These are phyloP conservation scores for Anas georgica DNA, from an alignment of 2,797 vertebrate genomes.

Conservation along the genomic window DNA sequence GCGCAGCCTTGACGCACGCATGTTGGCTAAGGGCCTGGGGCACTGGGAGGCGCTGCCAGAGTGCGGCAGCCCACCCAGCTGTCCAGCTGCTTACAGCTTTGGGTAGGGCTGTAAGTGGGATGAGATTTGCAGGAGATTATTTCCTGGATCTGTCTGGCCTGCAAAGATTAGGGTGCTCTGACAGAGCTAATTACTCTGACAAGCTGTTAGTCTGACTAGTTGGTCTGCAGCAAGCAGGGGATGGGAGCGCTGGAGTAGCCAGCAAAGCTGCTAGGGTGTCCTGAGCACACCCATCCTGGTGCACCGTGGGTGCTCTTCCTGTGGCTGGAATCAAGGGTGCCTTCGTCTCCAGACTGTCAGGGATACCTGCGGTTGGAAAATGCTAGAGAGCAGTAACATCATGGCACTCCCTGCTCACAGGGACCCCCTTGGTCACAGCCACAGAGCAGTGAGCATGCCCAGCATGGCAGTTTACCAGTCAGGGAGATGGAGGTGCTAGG, in stretches of 20 bases:
- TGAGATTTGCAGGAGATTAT: neutral
- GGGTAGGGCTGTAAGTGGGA: neutral
- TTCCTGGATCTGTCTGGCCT: neutral
- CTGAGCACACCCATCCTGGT: rapidly evolving
- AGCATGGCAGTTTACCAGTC: rapidly evolving
- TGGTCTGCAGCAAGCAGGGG: neutral
- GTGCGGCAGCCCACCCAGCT: neutral
- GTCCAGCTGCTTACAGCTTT: neutral
- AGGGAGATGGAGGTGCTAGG: neutral
- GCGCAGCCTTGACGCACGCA: neutral
- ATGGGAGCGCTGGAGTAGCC: neutral
- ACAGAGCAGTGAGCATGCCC: rapidly evolving
- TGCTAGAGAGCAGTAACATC: neutral
- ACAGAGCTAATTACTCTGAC: neutral
- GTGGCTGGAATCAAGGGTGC: neutral
- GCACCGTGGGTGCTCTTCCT: neutral
- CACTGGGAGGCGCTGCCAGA: neutral
- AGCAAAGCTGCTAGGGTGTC: neutral
- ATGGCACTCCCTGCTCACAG: neutral
- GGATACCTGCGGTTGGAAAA: too few relatives aligned
- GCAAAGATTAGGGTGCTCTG: neutral
- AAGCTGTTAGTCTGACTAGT: neutral
- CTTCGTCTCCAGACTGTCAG: neutral
- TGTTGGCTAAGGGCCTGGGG: neutral
- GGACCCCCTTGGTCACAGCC: neutral